A percentile compares a stretch with the other conserved stretches of the same genome.
These are phyloP conservation scores for Xestia ashworthii DNA, from an alignment of 2,888 invertebrate species.

Conservation along the genomic window DNA sequence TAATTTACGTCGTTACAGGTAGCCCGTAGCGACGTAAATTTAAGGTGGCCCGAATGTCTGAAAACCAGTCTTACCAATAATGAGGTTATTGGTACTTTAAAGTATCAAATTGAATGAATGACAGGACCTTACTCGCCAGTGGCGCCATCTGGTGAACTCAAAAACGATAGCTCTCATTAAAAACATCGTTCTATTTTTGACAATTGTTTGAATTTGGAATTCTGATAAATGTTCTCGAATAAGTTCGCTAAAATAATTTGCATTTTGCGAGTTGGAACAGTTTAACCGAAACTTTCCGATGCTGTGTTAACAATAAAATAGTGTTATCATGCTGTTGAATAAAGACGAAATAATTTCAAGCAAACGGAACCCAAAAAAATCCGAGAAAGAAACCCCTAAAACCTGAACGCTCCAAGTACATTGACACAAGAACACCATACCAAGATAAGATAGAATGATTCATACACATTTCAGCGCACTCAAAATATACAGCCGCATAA, in stretches of 20 bases:
- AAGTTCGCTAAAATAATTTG: not conserved
- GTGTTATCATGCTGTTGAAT: not conserved
- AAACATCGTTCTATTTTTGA: not conserved
- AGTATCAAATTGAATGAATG: too few relatives aligned
- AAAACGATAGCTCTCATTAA: too few relatives aligned
- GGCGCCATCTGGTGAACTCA: too few relatives aligned
- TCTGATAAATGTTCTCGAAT: too few relatives aligned
- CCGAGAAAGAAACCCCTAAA: not conserved
- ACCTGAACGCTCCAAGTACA: not conserved
- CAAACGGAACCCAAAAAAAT: not conserved
- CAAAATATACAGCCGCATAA: slow-evolving; percentile 61
- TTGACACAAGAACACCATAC: slow-evolving; percentile 19
- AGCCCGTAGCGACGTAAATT: too few relatives aligned
- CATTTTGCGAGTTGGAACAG: not conserved
- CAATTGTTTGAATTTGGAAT: too few relatives aligned
- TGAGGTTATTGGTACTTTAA: too few relatives aligned
- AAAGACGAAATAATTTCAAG: not conserved
- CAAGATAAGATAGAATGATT: slow-evolving; percentile 43
- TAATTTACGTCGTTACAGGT: too few relatives aligned
- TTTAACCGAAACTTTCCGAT: not conserved
- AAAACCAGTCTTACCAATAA: too few relatives aligned
- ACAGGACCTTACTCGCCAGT: too few relatives aligned
- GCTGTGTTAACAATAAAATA: not conserved
- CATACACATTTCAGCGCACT: slow-evolving; percentile 53
- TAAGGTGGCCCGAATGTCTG: too few relatives aligned